Base-by-base conservation (phyloP, 1,140 invertebrate genomes). In the Aporrectodea caliginosa region DNA sequence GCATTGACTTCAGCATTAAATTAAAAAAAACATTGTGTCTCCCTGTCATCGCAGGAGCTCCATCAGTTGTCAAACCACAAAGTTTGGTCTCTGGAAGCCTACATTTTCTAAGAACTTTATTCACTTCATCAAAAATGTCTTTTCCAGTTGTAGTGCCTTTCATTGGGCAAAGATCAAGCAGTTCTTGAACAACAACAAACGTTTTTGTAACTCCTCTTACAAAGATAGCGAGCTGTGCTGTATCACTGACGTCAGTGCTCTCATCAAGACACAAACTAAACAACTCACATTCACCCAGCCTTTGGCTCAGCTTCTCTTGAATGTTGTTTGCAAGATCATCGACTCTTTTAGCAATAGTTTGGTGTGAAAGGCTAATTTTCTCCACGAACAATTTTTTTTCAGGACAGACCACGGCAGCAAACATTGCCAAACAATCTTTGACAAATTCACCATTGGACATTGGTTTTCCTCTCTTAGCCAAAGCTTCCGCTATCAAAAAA, bases 371-470 rank as follows among this genome's bases (percentile, higher is more conserved):
- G 27, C 6, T 72, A 27, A 72, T 2, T 6, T 72, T 72, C 27
- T 72, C 70, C 70, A 72, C 70, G 2, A 72, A 14, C 14, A 27
- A 72, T 27, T 72, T 72, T 14, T 72, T 72, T 14, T 27, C 31
- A 12, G 70, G 70, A 32, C 70, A 72, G 31, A 31, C 30, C 73
- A 72, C 70, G 6, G 2, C 70, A 29, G 70, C 6, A 72, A 72
- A 72, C 31, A 6, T 72, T 32, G 2, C 70, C 31, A 72, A 72
- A 27, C 84, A 87, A 79, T 83, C 70, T 84, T 86, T 85, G 73
- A 86, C 78, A 68, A 85, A 70, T 84, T 87, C 83, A 33, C 82
- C 84, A 78, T 85, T 83, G 73, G 84, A 84, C 82, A 86, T 86
- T 81, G 82, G 82, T 80, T 85, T 85, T 75, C 82, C 80, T 83